Evolutionary conservation across 2,797 vertebrate species (phyloP).

Genomic region (Phoxinus dragarum): DNA sequence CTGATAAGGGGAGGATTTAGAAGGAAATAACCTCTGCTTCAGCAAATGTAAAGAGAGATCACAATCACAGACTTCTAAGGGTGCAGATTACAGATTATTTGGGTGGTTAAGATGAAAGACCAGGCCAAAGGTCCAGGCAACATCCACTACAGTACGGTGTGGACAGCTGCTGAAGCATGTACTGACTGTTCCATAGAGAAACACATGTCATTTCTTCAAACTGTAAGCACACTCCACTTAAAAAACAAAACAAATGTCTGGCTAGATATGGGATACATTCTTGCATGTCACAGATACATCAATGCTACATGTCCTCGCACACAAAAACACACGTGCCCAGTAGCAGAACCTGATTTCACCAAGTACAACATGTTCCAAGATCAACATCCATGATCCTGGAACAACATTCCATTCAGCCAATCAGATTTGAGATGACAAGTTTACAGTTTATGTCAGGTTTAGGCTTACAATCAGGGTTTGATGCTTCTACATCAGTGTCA

Average conservation of each 20-base stretch:
- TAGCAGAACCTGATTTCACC: background rate
- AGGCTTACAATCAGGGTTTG: background rate
- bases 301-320: background rate
- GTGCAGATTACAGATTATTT: background rate
- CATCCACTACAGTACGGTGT: background rate
- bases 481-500: background rate
- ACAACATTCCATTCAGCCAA: background rate
- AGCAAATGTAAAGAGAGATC: slow-evolving; percentile 1
- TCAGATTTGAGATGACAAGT: background rate
- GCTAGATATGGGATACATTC: background rate
- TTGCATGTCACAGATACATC: slow-evolving; percentile 5
- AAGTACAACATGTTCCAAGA: background rate
- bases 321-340: background rate
- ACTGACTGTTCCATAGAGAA: background rate
- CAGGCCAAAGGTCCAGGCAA: background rate
- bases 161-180: slow-evolving; percentile 7
- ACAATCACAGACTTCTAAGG: slow-evolving; percentile 4
- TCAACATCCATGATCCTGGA: no score
- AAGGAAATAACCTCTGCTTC: background rate
- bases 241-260: background rate
- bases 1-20: no score
- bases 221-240: slow-evolving; percentile 6
- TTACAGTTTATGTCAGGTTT: background rate
- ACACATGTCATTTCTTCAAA: slow-evolving; percentile 1
- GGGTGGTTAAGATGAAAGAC: background rate